Evolutionary conservation across 92 coral and sea anemone genomes (phyloP).

Genomic region (Parazoanthus swiftii): DNA sequence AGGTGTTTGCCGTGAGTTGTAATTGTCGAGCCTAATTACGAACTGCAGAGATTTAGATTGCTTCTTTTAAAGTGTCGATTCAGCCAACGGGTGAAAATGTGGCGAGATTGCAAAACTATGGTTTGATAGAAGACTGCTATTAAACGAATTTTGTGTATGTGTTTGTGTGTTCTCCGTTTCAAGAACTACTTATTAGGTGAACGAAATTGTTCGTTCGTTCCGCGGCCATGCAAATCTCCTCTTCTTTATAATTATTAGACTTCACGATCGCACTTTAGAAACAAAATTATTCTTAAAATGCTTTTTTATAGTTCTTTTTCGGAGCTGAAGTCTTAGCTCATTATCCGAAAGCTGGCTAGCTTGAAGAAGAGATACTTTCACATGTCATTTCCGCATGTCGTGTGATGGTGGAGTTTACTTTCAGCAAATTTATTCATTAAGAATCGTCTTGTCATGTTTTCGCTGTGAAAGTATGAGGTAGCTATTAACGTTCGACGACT

Average conservation of each 20-base stretch:
- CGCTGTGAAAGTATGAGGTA: not conserved
- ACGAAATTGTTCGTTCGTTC: not conserved
- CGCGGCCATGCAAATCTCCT: not conserved
- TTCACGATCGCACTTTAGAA: not conserved
- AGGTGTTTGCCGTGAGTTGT: not conserved
- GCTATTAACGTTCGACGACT: not conserved
- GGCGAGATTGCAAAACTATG: not conserved
- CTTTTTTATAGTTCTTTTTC: not conserved
- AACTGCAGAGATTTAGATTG: not conserved
- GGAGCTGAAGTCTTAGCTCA: not conserved
- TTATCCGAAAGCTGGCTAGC: conserved; percentile 19
- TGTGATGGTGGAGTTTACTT: conserved; percentile 9
- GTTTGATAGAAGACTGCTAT: not conserved
- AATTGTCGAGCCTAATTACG: not conserved
- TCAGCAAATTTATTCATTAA: conserved; percentile 17
- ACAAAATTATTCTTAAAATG: not conserved
- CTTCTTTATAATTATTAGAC: not conserved
- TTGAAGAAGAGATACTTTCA: not conserved
- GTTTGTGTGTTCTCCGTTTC: not conserved
- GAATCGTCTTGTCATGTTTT: not conserved
- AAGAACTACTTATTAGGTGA: not conserved
- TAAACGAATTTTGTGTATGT: not conserved
- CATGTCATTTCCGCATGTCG: conserved; percentile 45
- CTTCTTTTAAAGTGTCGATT: not conserved
- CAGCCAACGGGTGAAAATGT: not conserved